Conservation (phyloP, 2,888 invertebrate species). For the Phorcus lineatus region DNA sequence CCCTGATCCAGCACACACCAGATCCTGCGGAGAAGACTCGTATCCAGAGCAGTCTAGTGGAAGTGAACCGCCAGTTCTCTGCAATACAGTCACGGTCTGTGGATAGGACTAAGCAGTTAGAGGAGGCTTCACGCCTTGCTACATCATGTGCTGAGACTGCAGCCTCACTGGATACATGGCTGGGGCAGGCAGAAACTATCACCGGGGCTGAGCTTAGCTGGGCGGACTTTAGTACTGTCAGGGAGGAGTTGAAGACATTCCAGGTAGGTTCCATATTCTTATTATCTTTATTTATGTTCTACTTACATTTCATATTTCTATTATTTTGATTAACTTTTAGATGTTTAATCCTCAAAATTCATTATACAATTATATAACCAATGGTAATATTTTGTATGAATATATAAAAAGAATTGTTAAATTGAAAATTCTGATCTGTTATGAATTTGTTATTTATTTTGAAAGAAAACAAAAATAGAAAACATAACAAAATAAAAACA, state of each 20-base stretch:
- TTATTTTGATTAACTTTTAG: too few species aligned
- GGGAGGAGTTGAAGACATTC: conserved; percentile 57
- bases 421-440: too few species aligned
- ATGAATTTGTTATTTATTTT: too few species aligned
- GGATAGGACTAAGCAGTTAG: conserved; percentile 56
- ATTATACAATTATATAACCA: too few species aligned
- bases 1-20: conserved; percentile 58
- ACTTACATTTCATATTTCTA: too few species aligned
- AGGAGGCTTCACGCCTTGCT: conserved; percentile 60
- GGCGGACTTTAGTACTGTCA: conserved; percentile 56
- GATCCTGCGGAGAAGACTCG: conserved; percentile 61
- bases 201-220: conserved; percentile 50
- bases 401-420: too few species aligned
- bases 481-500: too few species aligned
- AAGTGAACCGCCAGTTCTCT: conserved; percentile 62
- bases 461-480: too few species aligned
- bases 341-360: too few species aligned
- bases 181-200: conserved; percentile 50
- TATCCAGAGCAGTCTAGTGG: conserved; percentile 60
- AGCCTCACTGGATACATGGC: conserved; percentile 56
- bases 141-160: conserved; percentile 57
- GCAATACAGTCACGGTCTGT: conserved; percentile 56
- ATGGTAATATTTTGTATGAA: too few species aligned
- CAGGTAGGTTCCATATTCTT: conserved; percentile 47
- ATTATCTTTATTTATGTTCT: too few species aligned